Percentiles rank a stretch among this genome's conserved stretches.
Conservation (phyloP, 2,797 vertebrate species). For the Gephyroberyx darwinii region DNA sequence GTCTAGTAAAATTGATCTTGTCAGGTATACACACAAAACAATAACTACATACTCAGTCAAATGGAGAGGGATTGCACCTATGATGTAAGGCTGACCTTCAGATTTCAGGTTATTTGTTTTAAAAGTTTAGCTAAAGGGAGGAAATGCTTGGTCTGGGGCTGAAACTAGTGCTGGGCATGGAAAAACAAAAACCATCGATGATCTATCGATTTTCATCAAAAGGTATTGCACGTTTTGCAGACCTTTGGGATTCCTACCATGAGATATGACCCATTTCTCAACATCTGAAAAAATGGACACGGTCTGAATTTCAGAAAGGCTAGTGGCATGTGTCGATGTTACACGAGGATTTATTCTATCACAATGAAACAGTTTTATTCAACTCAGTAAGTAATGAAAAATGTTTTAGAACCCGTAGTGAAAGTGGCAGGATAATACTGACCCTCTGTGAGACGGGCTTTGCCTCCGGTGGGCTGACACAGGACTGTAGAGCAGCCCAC, state of each 20-base stretch:
- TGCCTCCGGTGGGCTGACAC: conserved; percentile 98
- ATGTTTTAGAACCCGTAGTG: not conserved
- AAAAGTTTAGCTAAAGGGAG: too few relatives aligned
- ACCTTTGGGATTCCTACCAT: not conserved
- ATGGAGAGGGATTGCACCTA: too few relatives aligned
- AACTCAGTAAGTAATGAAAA: not conserved
- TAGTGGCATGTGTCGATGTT: not conserved
- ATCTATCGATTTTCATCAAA: too few relatives aligned
- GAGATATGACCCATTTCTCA: too few relatives aligned
- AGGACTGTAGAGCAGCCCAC: conserved; percentile 95
- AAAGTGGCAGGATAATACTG: conserved; percentile 40
- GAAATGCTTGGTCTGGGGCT: too few relatives aligned
- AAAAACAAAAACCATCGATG: too few relatives aligned
- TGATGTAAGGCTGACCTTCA: too few relatives aligned
- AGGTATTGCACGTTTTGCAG: not conserved
- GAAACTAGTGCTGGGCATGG: too few relatives aligned
- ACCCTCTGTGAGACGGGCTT: conserved; percentile 99
- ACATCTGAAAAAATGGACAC: not conserved
- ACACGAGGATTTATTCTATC: not conserved
- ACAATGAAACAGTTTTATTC: not conserved
- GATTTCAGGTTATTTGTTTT: too few relatives aligned
- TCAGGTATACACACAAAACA: too few relatives aligned
- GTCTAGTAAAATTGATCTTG: too few relatives aligned
- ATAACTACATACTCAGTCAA: too few relatives aligned
- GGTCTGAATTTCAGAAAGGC: not conserved